These are phyloP conservation scores for Crocallis elinguaria DNA, from an alignment of 2,888 invertebrate genomes.

Conservation along the genomic window DNA sequence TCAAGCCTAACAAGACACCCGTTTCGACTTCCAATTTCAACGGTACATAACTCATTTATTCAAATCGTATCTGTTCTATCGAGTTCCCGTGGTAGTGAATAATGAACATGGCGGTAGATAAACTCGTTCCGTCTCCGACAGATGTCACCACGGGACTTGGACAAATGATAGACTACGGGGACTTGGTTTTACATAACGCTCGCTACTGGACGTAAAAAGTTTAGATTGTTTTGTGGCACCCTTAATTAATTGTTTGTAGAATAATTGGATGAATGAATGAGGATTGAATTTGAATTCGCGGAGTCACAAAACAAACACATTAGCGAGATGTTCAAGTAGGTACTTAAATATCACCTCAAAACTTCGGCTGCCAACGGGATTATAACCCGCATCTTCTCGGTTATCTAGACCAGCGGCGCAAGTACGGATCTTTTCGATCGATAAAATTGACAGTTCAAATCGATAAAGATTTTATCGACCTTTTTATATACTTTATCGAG, in stretches of 20 bases:
- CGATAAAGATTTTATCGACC: no score
- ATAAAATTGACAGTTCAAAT: no score
- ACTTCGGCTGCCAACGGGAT: no score
- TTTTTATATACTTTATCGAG: no score
- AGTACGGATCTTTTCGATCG: no score
- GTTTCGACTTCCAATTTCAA: conserved; percentile 5
- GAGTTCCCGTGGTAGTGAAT: conserved; percentile 56
- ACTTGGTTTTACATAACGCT: conserved; percentile 32
- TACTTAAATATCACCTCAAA: no score
- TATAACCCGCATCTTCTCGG: no score
- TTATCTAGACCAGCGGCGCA: no score
- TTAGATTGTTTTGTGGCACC: conserved; percentile 5
- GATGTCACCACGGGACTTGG: conserved; percentile 65
- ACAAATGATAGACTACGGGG: conserved; percentile 64
- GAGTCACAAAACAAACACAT: no score
- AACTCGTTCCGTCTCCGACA: conserved; percentile 68
- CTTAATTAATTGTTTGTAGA: conserved; percentile 9
- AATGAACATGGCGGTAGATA: conserved; percentile 65
- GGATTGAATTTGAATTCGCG: no score
- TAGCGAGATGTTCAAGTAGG: no score
- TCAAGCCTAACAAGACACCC: conserved; percentile 8
- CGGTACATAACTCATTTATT: conserved; percentile 20
- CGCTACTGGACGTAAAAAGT: conserved; percentile 23
- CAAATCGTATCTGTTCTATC: conserved; percentile 41
- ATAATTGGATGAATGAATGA: no score